Conservation (phyloP, 2,888 invertebrate genomes). For the Heliconius charithonia region DNA sequence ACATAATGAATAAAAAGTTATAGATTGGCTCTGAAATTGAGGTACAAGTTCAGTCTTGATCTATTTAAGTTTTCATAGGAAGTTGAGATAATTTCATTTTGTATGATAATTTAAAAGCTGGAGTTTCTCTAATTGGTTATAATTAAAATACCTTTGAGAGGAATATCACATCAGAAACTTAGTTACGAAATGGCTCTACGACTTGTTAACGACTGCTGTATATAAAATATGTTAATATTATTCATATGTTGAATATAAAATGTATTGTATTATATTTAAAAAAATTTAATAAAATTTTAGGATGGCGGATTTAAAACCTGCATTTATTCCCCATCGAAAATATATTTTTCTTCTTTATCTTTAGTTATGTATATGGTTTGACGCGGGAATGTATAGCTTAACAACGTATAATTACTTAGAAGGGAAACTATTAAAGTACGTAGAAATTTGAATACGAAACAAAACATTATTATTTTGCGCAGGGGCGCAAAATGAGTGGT, state of each 20-base stretch:
- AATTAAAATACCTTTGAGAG: background rate
- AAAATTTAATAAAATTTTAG: background rate
- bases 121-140: background rate
- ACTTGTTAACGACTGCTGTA: background rate
- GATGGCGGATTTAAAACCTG: background rate
- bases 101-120: conserved; percentile 18
- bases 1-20: background rate
- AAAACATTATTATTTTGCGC: too few species aligned
- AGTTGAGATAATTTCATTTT: conserved; percentile 10
- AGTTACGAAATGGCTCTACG: conserved; percentile 9
- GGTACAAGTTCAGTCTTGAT: background rate
- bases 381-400: background rate
- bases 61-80: conserved; percentile 20
- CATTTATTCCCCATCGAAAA: background rate
- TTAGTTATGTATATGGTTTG: background rate
- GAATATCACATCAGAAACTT: background rate
- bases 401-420: background rate
- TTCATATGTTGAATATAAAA: background rate
- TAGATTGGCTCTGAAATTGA: conserved; percentile 5
- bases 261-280: background rate
- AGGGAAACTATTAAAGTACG: background rate
- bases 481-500: too few species aligned
- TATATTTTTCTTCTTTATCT: background rate
- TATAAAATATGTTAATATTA: background rate
- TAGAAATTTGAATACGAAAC: background rate